Base-by-base conservation (phyloP, 2,113 vertebrate genomes). In the Boulengeromyrus knoepffleri region DNA sequence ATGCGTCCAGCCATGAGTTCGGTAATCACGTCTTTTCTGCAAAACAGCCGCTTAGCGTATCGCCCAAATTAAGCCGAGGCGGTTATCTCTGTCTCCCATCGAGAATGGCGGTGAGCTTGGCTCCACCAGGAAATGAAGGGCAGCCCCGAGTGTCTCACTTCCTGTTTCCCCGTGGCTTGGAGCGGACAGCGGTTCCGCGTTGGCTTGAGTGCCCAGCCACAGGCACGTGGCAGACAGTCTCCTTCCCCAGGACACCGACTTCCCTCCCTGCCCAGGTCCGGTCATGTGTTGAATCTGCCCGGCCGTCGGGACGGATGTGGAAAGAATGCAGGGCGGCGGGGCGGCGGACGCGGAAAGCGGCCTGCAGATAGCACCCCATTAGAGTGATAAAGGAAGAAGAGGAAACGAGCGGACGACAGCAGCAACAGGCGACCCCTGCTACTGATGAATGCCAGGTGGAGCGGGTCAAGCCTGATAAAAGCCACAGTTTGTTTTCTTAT, bases 391-490 rank as follows among this genome's bases (percentile, higher is more conserved):
- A 96, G 93, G 95, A 95, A 91, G 94, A 9, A 89, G 91, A 95
- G 93, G 95, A 93, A 93, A 95, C 95, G 96, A 94, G 91, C 91
- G 92, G 94, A 93, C 92, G 95, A 96, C 94, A 96, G 93, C 94
- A 93, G 94, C 93, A 91, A 92, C 94, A 94, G 91, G 93, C 93
- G 91, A 90, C 90, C 94, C 95, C 84, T 88, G 92, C 91, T 90
- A 90, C 95, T 97, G 96, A 96, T 96, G 96, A 95, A 96, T 93
- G 92, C 94, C 95, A 96, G 95, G 96, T 96, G 94, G 93, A 95
- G 88, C 85, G 90, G 95, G 94, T 95, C 93, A 95, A 95, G 90
- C 92, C 36, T 36, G 94, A 95, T 95, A 93, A 95, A 95, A 92
- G 94, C 95, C 94, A 95, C 91, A 85, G 91, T 95, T 96, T 95